Percentiles rank a stretch among this genome's conserved stretches.
Conservation (phyloP, 2,113 vertebrate genomes). For the Leptobrachium leishanense region DNA sequence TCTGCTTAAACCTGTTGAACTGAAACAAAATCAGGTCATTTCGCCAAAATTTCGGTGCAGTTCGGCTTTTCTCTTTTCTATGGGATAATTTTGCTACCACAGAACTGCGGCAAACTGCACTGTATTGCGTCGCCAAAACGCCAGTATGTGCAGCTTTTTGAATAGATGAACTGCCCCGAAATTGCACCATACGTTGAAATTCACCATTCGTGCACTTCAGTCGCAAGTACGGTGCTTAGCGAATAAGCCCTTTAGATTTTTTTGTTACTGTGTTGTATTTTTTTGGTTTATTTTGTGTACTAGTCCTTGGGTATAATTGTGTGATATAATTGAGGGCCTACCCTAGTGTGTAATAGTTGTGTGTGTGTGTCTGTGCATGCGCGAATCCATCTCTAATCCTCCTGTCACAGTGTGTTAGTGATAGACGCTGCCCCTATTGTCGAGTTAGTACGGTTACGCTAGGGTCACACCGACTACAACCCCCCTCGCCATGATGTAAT, state of each 20-base stretch:
- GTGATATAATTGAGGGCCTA: conserved; percentile 25
- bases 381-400: conserved; percentile 43
- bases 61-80: no score
- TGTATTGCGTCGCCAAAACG: no score
- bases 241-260: not conserved
- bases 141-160: no score
- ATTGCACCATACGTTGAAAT: no score
- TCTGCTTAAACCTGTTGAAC: no score
- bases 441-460: conserved; percentile 43
- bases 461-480: conserved; percentile 37
- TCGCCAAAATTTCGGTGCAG: no score
- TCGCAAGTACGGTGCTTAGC: no score
- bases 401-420: conserved; percentile 44
- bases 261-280: not conserved
- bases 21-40: no score
- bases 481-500: conserved; percentile 40
- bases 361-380: conserved; percentile 30
- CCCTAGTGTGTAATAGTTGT: conserved; percentile 25
- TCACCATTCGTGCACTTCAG: no score
- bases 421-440: conserved; percentile 43
- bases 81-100: no score
- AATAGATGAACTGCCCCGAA: no score
- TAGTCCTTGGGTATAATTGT: conserved; percentile 5
- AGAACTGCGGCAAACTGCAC: no score
- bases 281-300: not conserved